Evolutionary conservation across 2,888 invertebrate genomes (phyloP), one percentile per base, ranked within the genome.

Genomic region (Dione vanillae): DNA sequence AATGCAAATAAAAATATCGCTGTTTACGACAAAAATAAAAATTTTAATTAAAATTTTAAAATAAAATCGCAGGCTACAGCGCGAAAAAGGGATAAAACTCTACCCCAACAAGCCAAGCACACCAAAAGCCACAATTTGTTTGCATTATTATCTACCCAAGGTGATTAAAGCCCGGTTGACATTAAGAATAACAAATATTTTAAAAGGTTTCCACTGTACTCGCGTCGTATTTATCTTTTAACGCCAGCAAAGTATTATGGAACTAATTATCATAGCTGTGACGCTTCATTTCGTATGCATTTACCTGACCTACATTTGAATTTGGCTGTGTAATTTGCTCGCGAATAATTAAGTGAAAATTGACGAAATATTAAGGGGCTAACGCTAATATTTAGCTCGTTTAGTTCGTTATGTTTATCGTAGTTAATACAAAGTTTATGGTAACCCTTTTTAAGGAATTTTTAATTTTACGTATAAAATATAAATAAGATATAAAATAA

Each of bases 201-300:
- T 80, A 76, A 81, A 79, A 80, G 79, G 77, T 76, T 80, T 78
- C 61, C 75, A 62, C 67, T 79, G 78, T 79, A 69, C 65, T 56
- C 62, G 27, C n/a, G 65, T 62, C 56, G 72, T 65, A 70, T 74
- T 67, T 67, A 49, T 73, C 54, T 47, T 56, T 66, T 56, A 51
- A 2, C 65, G 52, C 51, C 40, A 56, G 41, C 68, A 65, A 61
- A 35, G 71, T 65, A 58, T 72, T 74, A 67, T 75, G 11, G 58
- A 58, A 72, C 72, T 75, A 73, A 75, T 69, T 71, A 65, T 52
- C 45, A 70, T 62, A 51, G 43, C 51, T 43, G 67, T 71, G 68
- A 65, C 59, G 71, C 65, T 69, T 70, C 61, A 70, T 73, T 66
- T 71, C 65, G 72, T 51, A 62, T 72, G 70, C 54, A 45, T 66